Percentiles rank a stretch among this genome's conserved stretches.
These are phyloP conservation scores for Suricata suricatta DNA, from an alignment of 2,113 vertebrate species.

Conservation along the genomic window DNA sequence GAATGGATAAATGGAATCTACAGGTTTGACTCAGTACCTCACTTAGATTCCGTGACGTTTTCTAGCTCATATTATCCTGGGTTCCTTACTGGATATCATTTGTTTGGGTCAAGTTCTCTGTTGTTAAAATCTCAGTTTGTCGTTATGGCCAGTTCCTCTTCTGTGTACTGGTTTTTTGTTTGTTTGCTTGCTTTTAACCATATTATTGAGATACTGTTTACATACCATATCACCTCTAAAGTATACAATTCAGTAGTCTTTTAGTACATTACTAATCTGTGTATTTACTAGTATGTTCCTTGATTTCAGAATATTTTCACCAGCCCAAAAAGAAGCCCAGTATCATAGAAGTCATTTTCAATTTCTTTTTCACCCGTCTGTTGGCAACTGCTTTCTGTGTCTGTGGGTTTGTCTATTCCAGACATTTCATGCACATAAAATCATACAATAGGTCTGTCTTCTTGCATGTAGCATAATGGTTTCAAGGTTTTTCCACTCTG, in stretches of 20 bases:
- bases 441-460: background rate
- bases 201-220: background rate
- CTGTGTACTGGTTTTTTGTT: background rate
- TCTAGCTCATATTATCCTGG: background rate
- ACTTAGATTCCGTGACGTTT: background rate
- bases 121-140: background rate
- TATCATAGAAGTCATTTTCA: background rate
- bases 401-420: background rate
- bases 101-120: background rate
- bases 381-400: background rate
- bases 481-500: background rate
- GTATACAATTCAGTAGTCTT: background rate
- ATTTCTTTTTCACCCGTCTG: background rate
- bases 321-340: background rate
- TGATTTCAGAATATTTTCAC: slow-evolving; percentile 14
- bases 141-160: background rate
- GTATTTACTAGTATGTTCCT: slow-evolving; percentile 2
- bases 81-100: background rate
- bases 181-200: background rate
- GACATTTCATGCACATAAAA: background rate
- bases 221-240: background rate
- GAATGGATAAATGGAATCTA: background rate
- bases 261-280: background rate
- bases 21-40: background rate
- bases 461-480: background rate